A percentile compares a stretch with the other conserved stretches of the same genome.
Conservation (phyloP, 2,888 invertebrate species). For the Tineola bisselliella region DNA sequence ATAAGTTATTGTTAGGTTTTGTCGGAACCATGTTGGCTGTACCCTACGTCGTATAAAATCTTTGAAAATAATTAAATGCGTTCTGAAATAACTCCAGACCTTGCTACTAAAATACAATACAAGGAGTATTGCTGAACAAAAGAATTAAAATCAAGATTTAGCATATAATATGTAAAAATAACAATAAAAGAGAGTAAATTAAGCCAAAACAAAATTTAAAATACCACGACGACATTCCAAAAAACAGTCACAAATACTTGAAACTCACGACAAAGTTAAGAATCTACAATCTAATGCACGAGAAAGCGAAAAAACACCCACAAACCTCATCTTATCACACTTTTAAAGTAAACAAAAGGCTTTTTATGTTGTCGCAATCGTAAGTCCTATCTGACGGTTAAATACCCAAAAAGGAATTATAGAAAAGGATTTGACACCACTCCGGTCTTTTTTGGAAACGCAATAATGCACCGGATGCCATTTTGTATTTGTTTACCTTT, state of each 20-base stretch:
- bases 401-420: conserved; percentile 10
- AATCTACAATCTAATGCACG: conserved; percentile 9
- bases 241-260: neutral
- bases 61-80: too few species aligned
- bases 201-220: too few species aligned
- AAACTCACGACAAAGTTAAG: neutral
- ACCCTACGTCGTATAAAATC: too few species aligned
- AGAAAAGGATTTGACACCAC: conserved; percentile 7
- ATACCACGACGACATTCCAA: too few species aligned
- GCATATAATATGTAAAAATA: too few species aligned
- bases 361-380: conserved; percentile 3
- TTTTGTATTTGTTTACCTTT: neutral
- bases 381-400: neutral
- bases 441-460: neutral
- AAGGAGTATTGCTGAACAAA: too few species aligned
- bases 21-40: too few species aligned
- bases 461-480: neutral
- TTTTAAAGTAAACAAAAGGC: neutral
- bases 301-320: neutral
- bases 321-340: conserved; percentile 8
- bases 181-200: too few species aligned
- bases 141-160: too few species aligned
- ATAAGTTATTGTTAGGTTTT: too few species aligned
- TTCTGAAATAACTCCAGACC: too few species aligned
- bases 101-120: too few species aligned